Evolutionary conservation across 2,113 vertebrate genomes (phyloP).

Genomic region (Xenus cinereus): DNA sequence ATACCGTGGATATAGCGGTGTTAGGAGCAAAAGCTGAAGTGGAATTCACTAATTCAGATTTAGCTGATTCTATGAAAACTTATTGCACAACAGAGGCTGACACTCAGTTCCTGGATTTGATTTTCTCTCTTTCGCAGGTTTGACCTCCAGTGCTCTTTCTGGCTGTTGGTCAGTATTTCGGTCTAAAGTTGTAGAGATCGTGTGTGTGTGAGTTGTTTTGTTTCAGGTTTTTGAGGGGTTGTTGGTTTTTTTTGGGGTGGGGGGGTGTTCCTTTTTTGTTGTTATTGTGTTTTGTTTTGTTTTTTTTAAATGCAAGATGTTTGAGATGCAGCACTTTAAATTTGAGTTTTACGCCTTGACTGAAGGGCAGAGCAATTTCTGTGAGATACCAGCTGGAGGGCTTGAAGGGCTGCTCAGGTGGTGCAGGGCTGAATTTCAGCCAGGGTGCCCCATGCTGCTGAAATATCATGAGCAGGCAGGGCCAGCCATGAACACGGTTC

Average conservation of each 20-base stretch:
- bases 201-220: too few species aligned
- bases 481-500: accelerated
- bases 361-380: neutral
- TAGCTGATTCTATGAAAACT: neutral
- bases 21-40: constrained; percentile 1
- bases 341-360: neutral
- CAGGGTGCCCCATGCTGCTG: neutral
- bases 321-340: neutral
- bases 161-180: neutral
- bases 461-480: neutral
- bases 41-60: constrained; percentile 1
- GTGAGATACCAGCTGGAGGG: neutral
- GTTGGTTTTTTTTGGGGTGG: too few species aligned
- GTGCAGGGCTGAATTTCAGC: neutral
- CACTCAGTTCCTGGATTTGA: constrained; percentile 52
- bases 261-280: neutral
- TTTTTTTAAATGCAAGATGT: neutral
- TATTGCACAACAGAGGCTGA: neutral
- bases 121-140: constrained; percentile 38
- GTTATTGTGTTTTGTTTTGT: neutral
- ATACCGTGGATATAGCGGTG: neutral
- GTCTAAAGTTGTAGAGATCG: neutral
- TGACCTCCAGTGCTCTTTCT: neutral
- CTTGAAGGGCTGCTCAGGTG: neutral
- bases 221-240: neutral